These are phyloP conservation scores for Haplotaxodon microlepis DNA, from an alignment of 2,113 vertebrate genomes.

Conservation along the genomic window DNA sequence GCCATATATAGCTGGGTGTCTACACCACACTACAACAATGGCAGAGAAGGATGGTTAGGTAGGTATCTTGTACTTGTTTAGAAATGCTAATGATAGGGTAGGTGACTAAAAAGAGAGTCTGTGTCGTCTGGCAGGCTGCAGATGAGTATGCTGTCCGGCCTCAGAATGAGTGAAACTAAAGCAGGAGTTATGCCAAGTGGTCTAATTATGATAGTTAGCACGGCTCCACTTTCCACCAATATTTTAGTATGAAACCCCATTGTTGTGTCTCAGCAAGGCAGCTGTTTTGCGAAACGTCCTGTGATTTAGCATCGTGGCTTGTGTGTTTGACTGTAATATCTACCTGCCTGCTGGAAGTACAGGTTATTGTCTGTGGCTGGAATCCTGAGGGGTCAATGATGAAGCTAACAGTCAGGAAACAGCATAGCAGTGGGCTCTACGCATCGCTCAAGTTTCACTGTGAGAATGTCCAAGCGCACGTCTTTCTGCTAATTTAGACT, in stretches of 20 bases:
- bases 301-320: slow-evolving; percentile 13
- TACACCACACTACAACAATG: slow-evolving; percentile 45
- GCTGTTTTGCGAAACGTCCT: slow-evolving; percentile 21
- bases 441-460: not conserved
- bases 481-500: not conserved
- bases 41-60: slow-evolving; percentile 24
- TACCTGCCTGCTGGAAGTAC: not conserved
- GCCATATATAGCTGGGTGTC: slow-evolving; percentile 32
- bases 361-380: not conserved
- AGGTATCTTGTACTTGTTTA: slow-evolving; percentile 39
- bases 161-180: slow-evolving; percentile 16
- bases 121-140: slow-evolving; percentile 47
- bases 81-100: slow-evolving; percentile 50
- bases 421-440: not conserved
- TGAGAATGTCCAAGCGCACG: not conserved
- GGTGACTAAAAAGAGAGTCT: slow-evolving; percentile 30
- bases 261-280: slow-evolving; percentile 19
- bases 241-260: slow-evolving; percentile 17
- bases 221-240: slow-evolving; percentile 34
- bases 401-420: not conserved
- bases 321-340: slow-evolving; percentile 24
- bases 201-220: slow-evolving; percentile 40
- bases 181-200: slow-evolving; percentile 5
- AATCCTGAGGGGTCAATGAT: not conserved
- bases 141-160: slow-evolving; percentile 31